phyloP scores from a whole-genome alignment of 2,113 vertebrate genomes.

The Proterorhinus semilunaris region DNA sequence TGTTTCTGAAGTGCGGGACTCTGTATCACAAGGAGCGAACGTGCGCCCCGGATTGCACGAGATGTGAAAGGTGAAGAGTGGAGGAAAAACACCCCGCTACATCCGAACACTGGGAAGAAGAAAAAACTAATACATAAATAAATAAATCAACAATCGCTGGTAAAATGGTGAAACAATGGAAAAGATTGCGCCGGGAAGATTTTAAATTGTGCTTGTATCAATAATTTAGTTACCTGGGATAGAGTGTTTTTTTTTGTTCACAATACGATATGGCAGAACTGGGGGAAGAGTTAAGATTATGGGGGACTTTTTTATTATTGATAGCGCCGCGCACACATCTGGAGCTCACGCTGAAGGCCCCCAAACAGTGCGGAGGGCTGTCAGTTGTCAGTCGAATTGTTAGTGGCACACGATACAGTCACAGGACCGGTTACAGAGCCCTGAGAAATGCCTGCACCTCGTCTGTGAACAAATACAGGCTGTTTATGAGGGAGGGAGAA shows the following conservation, averaged over 20 bases:
- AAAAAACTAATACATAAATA: constrained; percentile 79
- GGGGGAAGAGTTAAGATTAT: constrained; percentile 69
- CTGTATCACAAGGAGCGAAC: constrained; percentile 75
- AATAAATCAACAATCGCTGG: constrained; percentile 74
- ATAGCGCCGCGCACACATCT: constrained; percentile 60
- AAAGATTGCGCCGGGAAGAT: constrained; percentile 66
- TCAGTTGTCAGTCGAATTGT: constrained; percentile 57
- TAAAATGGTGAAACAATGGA: constrained; percentile 50
- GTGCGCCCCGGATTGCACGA: constrained; percentile 69
- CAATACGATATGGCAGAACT: constrained; percentile 61
- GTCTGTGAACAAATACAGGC: constrained; percentile 51
- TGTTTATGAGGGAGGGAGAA: constrained; percentile 50
- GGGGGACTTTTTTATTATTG: constrained; percentile 69
- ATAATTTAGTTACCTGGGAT: constrained; percentile 72
- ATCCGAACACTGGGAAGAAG: constrained; percentile 63
- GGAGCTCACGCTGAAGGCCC: constrained; percentile 51
- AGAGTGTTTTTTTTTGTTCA: constrained; percentile 69
- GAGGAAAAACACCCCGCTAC: constrained; percentile 41
- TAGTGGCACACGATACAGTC: constrained; percentile 33
- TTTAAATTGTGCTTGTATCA: constrained; percentile 73
- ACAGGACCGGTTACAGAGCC: constrained; percentile 43
- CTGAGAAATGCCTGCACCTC: constrained; percentile 63
- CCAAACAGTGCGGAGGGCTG: constrained; percentile 53
- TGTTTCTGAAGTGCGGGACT: constrained; percentile 72
- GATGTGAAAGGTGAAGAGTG: constrained; percentile 69